Base-by-base conservation (phyloP, 2,888 invertebrate genomes). In the Lysandra coridon region DNA sequence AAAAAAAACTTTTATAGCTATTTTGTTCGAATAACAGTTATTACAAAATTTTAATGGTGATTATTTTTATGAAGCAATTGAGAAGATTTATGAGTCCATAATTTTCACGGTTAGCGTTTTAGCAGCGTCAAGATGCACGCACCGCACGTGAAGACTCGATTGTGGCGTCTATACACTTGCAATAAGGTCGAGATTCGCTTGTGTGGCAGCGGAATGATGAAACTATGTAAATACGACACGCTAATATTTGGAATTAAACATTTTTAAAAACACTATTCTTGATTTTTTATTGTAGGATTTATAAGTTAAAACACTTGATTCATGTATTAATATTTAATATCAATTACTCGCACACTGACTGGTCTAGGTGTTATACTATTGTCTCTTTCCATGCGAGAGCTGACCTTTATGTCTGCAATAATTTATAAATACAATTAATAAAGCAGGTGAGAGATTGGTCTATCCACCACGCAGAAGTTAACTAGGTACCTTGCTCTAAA, bases 141-240 rank as follows among this genome's bases (percentile, higher is more conserved):
- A 33, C 69, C 4, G 69, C 69, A 37, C 69, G 69, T 12, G 69
- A 69, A 33, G 33, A 33, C 17, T 69, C 33, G 64, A 69, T 33
- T 69, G 33, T 33, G 69, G 33, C 69, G 33, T 69, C 69, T 37
- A 33, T 69, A 17, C 33, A 69, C 69, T 69, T 14, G 33, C n/a
- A 30, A 60, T 74, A 69, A 74, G 79, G 74, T 79, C 77, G 62
- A 74, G 49, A 60, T 62, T 49, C n/a, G n/a, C 62, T 44, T 40
- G 23, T 44, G 44, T 44, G 37, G 44, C 73, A 44, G 49, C 57
- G 76, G 57, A 57, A 77, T 57, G 12, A 77, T 77, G 44, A 78
- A 74, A 85, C 84, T 82, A 86, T 94, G 92, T 92, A 92, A 90
- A 93, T 92, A 93, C 44, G 74, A 75, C 93, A 93, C 92, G 92